A percentile compares a stretch with the other conserved stretches of the same genome.
Conservation (phyloP, 2,797 vertebrate genomes). For the Morus bassanus region DNA sequence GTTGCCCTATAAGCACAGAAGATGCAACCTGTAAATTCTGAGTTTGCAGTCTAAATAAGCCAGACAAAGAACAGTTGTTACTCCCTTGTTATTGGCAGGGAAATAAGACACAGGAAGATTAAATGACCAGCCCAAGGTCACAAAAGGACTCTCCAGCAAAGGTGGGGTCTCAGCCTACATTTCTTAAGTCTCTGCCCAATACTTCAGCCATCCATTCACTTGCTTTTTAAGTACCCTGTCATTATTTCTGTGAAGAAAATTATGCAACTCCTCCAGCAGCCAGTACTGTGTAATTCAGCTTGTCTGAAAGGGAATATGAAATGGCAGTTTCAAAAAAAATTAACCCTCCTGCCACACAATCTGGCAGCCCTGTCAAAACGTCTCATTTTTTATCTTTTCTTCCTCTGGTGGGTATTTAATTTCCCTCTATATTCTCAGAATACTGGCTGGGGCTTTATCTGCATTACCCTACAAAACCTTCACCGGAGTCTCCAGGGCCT, state of each 20-base stretch:
- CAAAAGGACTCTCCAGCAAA: background rate
- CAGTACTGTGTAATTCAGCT: constrained; percentile 38
- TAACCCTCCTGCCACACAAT: constrained; percentile 34
- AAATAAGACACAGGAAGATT: background rate
- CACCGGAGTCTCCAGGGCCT: background rate
- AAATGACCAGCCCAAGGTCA: constrained; percentile 2
- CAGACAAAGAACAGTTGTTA: background rate
- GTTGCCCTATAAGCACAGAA: background rate
- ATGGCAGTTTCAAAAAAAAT: constrained; percentile 52
- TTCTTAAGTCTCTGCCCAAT: constrained; percentile 15
- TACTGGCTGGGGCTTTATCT: background rate
- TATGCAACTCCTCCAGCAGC: constrained; percentile 35
- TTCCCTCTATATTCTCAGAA: background rate
- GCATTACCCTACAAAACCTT: background rate
- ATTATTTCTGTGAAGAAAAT: constrained; percentile 47
- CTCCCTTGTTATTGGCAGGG: background rate
- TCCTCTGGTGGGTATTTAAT: background rate
- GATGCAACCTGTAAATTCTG: background rate
- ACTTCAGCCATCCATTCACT: constrained; percentile 26
- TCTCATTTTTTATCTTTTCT: constrained; percentile 1
- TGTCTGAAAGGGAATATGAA: constrained; percentile 50
- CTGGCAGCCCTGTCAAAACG: constrained; percentile 46
- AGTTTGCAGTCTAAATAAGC: background rate
- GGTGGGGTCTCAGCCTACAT: background rate
- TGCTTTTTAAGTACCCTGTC: constrained; percentile 48